A percentile compares a stretch with the other conserved stretches of the same genome.
phyloP scores from a whole-genome alignment of 1,140 invertebrate species.

The Achroia grisella region DNA sequence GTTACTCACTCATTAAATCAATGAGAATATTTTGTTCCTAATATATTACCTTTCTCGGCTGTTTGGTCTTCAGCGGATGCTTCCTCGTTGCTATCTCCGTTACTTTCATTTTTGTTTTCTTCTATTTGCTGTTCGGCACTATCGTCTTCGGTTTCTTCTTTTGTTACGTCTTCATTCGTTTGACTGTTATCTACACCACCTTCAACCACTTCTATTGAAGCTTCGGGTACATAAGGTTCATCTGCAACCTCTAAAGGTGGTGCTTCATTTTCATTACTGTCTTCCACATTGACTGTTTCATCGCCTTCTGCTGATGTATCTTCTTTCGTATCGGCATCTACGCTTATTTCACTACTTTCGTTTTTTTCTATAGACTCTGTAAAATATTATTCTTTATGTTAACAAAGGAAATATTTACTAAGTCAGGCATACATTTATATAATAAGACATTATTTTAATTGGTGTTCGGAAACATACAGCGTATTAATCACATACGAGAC shows the following conservation, averaged over 20 bases:
- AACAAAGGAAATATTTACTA: too few relatives aligned
- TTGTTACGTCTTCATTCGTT: slow-evolving; percentile 54
- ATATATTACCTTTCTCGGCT: slow-evolving; percentile 31
- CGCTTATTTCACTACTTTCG: slow-evolving; percentile 66
- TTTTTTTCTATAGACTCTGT: slow-evolving; percentile 61
- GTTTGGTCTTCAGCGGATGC: slow-evolving; percentile 44
- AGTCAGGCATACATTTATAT: too few relatives aligned
- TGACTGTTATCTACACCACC: slow-evolving; percentile 36
- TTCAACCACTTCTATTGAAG: slow-evolving; percentile 52
- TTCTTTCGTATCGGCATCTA: slow-evolving; percentile 64
- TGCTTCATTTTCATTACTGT: slow-evolving; percentile 45
- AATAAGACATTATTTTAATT: too few relatives aligned
- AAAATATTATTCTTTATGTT: slow-evolving; percentile 12
- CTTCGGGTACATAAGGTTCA: slow-evolving; percentile 64
- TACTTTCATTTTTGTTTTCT: slow-evolving; percentile 29
- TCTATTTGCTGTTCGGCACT: slow-evolving; percentile 33
- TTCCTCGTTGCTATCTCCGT: slow-evolving; percentile 57
- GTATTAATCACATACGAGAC: too few relatives aligned
- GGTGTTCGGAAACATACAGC: too few relatives aligned
- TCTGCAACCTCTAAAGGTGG: slow-evolving; percentile 67
- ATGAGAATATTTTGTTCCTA: not conserved
- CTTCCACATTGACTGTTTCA: slow-evolving; percentile 32
- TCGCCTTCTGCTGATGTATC: slow-evolving; percentile 46
- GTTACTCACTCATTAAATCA: not conserved
- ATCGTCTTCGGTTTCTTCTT: slow-evolving; percentile 28